These are phyloP conservation scores for Labeo rohita DNA, from an alignment of 2,113 vertebrate species.

Conservation along the genomic window DNA sequence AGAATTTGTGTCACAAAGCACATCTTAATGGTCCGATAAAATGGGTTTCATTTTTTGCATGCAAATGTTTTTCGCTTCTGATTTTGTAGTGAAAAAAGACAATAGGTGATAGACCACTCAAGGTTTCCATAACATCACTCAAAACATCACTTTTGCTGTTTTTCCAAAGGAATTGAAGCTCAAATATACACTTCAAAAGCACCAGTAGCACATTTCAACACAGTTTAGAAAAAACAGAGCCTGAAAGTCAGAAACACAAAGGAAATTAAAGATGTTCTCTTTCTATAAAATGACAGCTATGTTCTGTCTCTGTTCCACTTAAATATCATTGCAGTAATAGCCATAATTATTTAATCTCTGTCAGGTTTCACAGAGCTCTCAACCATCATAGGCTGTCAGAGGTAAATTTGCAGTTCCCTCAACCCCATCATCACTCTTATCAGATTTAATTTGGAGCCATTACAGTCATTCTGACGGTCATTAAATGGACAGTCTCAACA, in stretches of 20 bases:
- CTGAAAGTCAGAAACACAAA: neutral
- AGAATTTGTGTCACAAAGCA: neutral
- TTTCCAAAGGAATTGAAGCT: neutral
- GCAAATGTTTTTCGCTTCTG: neutral
- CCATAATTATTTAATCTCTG: slow-evolving; percentile 10
- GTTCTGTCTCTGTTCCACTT: neutral
- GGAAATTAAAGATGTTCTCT: neutral
- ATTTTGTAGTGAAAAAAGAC: neutral
- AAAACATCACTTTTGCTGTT: neutral
- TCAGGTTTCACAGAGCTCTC: neutral
- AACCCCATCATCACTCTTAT: slow-evolving; percentile 31
- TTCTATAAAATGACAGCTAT: neutral
- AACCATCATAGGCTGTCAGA: slow-evolving; percentile 11
- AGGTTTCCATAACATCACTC: neutral
- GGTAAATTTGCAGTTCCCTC: neutral
- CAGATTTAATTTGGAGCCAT: slow-evolving; percentile 34
- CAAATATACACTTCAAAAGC: neutral
- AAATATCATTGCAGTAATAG: neutral
- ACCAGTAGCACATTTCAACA: neutral
- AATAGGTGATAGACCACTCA: neutral
- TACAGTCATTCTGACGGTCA: slow-evolving; percentile 29
- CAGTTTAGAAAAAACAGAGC: neutral
- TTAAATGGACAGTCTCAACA: slow-evolving; percentile 46
- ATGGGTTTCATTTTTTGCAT: neutral
- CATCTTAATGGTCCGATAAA: neutral